Percentiles rank a stretch among this genome's conserved stretches.
Conservation (phyloP, 2,888 invertebrate genomes). For the Villa cingulata region DNA sequence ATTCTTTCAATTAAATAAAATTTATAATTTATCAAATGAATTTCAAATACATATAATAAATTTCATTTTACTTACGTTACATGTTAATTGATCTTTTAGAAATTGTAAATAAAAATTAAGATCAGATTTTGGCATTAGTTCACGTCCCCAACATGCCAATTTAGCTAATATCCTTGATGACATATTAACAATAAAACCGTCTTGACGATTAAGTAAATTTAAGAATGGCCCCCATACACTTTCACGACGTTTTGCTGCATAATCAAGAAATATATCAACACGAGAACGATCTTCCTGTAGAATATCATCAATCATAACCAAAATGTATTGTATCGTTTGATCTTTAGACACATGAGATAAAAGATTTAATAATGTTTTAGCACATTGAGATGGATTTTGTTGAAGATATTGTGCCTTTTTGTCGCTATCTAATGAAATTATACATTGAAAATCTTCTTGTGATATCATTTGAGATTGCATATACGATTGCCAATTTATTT, state of each 20-base stretch:
- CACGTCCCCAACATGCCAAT: conserved; percentile 92
- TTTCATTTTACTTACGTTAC: conserved; percentile 75
- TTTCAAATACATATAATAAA: no score
- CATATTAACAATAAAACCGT: conserved; percentile 97
- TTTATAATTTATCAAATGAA: no score
- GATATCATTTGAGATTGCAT: conserved; percentile 98
- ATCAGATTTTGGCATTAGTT: conserved; percentile 90
- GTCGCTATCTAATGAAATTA: conserved; percentile 69
- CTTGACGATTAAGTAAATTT: conserved; percentile 85
- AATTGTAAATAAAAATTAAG: conserved; percentile 93
- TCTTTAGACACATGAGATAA: conserved; percentile 95
- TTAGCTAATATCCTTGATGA: conserved; percentile 94
- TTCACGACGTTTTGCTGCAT: conserved; percentile 65
- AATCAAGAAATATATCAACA: conserved; percentile 90
- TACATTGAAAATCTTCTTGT: conserved; percentile 88
- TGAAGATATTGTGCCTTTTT: conserved; percentile 26
- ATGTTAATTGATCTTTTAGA: conserved; percentile 90
- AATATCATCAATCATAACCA: conserved; percentile 95
- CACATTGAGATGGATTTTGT: conserved; percentile 61
- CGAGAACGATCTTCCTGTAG: conserved; percentile 87
- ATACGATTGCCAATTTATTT: conserved; percentile 96
- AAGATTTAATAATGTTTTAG: conserved; percentile 85
- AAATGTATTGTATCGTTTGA: conserved; percentile 92
- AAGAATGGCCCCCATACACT: conserved; percentile 92
- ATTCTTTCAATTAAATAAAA: no score